Percentiles rank a stretch among this genome's conserved stretches.
Conservation (phyloP, 2,888 invertebrate genomes). For the Lordiphosa andalusiaca region DNA sequence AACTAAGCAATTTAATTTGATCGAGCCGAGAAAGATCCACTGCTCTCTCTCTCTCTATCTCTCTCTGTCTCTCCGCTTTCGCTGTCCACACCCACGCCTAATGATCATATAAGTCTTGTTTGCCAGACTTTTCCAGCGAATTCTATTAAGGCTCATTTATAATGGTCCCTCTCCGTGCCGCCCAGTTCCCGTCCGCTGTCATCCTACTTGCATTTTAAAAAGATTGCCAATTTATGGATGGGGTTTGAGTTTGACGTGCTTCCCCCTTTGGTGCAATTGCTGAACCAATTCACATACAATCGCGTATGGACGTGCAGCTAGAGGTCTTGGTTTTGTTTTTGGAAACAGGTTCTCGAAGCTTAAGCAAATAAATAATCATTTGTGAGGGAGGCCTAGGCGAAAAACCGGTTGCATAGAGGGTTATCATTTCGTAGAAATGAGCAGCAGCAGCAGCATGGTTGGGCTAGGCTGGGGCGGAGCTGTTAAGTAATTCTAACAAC, state of each 20-base stretch:
- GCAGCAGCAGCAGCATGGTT: no score
- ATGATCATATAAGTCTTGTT: constrained; percentile 1
- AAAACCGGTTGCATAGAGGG: constrained; percentile 2
- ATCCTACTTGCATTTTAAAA: constrained; percentile 8
- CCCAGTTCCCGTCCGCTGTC: no score
- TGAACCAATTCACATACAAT: background rate
- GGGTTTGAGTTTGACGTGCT: background rate
- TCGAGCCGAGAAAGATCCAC: no score
- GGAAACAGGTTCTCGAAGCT: background rate
- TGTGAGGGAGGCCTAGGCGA: background rate
- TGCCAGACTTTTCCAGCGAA: constrained; percentile 11
- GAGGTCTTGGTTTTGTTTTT: background rate
- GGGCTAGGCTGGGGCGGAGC: no score
- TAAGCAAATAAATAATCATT: no score
- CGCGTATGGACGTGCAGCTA: no score
- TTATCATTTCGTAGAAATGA: no score
- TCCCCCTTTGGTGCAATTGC: constrained; percentile 9
- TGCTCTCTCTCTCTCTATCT: no score
- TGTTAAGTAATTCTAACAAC: no score
- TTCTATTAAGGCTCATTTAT: constrained; percentile 14
- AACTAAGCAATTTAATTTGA: background rate
- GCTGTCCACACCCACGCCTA: constrained; percentile 6
- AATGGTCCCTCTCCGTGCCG: background rate
- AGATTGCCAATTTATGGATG: constrained; percentile 3
- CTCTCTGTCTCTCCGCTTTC: no score